Base-by-base conservation (phyloP, 2,113 vertebrate genomes). In the Cyprinodon variegatus region DNA sequence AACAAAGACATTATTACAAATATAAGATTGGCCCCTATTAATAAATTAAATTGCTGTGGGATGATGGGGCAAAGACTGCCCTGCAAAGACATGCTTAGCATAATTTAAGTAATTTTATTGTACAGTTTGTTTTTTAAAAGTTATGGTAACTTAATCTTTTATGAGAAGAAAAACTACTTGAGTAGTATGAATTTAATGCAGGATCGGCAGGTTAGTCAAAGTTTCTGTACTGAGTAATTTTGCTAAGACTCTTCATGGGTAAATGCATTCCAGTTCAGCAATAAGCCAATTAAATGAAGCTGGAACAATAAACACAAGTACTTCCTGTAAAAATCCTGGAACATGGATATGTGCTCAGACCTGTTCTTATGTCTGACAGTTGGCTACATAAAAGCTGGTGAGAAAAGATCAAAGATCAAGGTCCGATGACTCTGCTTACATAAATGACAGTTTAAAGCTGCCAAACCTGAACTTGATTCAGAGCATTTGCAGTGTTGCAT, bases 331-430 rank as follows among this genome's bases (percentile, higher is more conserved):
- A 29, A 43, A 48, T 69, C 46, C 41, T 69, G n/a, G 15, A 63
- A 50, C 41, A 3, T 20, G 50, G n/a, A 20, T 22, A 50, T 39
- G 7, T 11, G 39, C 66, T 50, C 8, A 59, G 40, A 45, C 14
- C 37, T 1, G 22, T 3, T 4, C 0, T 48, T 13, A 11, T 3
- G 8, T 12, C 53, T 3, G 74, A 65, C 20, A 69, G 2, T 36
- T 63, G 53, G 64, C 29, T 8, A 20, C 8, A 57, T 71, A 57
- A 60, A 45, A 38, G 20, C 2, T 17, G n/a, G 29, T 20, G 13
- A 29, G 46, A 71, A 75, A 43, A 74, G 81, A 61, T 68, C 82
- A 88, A 87, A 87, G 88, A 63, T 84, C 4, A 78, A 12, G 22
- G 81, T 79, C 84, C 71, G 83, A 10, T 22, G 64, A 82, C 48